Conservation (phyloP, 2,888 invertebrate genomes). For the Lacanobia wlatinum region DNA sequence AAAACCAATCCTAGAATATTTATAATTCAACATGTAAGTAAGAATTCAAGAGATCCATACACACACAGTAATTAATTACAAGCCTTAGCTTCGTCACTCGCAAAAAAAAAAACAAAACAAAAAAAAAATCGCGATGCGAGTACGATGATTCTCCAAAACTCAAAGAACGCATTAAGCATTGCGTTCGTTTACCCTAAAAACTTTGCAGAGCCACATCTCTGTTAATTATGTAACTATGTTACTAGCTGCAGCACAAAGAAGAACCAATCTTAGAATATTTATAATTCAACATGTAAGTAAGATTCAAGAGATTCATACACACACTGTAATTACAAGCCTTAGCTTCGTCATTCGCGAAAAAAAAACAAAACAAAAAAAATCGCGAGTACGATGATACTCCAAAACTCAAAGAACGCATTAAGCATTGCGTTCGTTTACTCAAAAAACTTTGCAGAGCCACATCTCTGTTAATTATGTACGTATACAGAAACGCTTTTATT, state of each 20-base stretch:
- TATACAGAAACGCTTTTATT: slow-evolving; percentile 74
- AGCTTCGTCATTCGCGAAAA: slow-evolving; percentile 35
- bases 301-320: slow-evolving; percentile 24
- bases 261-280: too few species aligned
- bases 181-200: slow-evolving; percentile 79
- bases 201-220: slow-evolving; percentile 77
- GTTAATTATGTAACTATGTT: slow-evolving; percentile 82
- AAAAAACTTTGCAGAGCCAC: slow-evolving; percentile 77
- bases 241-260: too few species aligned
- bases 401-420: slow-evolving; percentile 80
- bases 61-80: slow-evolving; percentile 38
- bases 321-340: slow-evolving; percentile 38
- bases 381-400: slow-evolving; percentile 55
- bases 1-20: too few species aligned
- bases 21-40: slow-evolving; percentile 4
- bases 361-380: slow-evolving; percentile 39
- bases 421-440: slow-evolving; percentile 77
- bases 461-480: slow-evolving; percentile 86
- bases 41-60: slow-evolving; percentile 18
- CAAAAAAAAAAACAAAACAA: slow-evolving; percentile 10
- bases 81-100: slow-evolving; percentile 32
- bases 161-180: slow-evolving; percentile 81
- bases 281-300: not conserved
- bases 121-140: slow-evolving; percentile 41
- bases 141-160: slow-evolving; percentile 64